A percentile compares a stretch with the other conserved stretches of the same genome.
Evolutionary conservation across 2,888 invertebrate genomes (phyloP).

Genomic region (Dugesia japonica): DNA sequence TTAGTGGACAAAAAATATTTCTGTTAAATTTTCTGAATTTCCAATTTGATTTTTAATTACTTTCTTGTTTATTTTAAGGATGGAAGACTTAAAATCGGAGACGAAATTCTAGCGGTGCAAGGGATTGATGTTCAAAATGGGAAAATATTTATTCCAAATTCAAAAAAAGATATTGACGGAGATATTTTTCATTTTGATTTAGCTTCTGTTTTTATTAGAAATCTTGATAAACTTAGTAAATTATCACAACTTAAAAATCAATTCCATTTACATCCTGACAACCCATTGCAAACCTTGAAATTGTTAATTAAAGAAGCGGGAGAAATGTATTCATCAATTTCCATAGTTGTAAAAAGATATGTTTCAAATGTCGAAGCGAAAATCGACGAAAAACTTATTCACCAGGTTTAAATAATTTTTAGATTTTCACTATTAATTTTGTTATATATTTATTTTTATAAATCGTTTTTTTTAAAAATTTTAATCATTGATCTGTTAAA

Average conservation of each 20-base stretch:
- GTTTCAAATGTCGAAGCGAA: not conserved
- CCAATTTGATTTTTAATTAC: not conserved
- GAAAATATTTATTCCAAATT: not conserved
- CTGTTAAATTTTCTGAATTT: not conserved
- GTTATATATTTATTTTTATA: too few species aligned
- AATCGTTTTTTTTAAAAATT: too few species aligned
- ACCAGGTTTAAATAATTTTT: too few species aligned
- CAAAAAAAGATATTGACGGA: not conserved
- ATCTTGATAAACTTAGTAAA: not conserved
- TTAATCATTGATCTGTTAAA: too few species aligned
- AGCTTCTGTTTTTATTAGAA: not conserved
- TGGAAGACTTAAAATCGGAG: not conserved
- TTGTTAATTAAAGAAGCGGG: not conserved
- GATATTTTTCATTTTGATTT: slow-evolving; percentile 16
- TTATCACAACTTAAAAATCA: not conserved
- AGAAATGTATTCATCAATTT: not conserved
- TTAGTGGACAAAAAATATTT: not conserved
- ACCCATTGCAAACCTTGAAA: not conserved
- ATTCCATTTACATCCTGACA: not conserved
- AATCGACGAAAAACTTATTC: not conserved
- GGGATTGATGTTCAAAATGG: slow-evolving; percentile 3
- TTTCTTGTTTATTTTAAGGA: not conserved
- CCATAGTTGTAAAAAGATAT: not conserved
- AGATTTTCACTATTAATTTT: too few species aligned
- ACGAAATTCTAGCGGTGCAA: not conserved